These are phyloP conservation scores for Elachura formosa DNA, from an alignment of 2,113 vertebrate species.

Conservation along the genomic window DNA sequence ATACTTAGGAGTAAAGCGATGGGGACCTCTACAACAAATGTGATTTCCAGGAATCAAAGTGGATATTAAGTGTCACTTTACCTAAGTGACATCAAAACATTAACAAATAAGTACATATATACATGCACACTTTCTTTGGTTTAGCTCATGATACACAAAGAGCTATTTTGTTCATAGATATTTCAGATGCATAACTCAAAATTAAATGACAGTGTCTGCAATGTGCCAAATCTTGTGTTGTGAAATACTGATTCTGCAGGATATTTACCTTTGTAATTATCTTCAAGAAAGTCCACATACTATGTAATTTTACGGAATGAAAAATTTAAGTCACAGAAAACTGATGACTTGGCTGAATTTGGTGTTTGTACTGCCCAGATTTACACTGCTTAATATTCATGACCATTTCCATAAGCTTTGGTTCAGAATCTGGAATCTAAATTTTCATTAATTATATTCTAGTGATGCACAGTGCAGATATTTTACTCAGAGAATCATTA, in stretches of 20 bases:
- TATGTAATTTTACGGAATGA: not conserved
- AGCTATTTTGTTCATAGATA: not conserved
- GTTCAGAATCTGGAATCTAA: not conserved
- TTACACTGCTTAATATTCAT: not conserved
- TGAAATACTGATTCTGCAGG: not conserved
- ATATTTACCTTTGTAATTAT: not conserved
- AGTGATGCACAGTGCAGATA: not conserved
- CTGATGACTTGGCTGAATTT: not conserved
- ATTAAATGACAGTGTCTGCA: not conserved
- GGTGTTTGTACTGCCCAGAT: not conserved
- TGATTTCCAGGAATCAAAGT: not conserved
- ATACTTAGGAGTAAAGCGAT: not conserved
- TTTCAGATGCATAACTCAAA: not conserved
- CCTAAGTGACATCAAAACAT: not conserved
- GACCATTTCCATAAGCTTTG: not conserved
- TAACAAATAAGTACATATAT: not conserved
- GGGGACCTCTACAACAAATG: not conserved
- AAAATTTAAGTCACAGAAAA: not conserved
- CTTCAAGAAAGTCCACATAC: accelerated
- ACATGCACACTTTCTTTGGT: not conserved
- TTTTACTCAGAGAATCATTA: not conserved
- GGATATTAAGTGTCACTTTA: not conserved
- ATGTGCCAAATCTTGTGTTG: not conserved
- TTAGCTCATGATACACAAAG: not conserved
- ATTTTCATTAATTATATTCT: not conserved